phyloP scores from a whole-genome alignment of 1,140 invertebrate genomes.

The Phymastichus coffea region DNA sequence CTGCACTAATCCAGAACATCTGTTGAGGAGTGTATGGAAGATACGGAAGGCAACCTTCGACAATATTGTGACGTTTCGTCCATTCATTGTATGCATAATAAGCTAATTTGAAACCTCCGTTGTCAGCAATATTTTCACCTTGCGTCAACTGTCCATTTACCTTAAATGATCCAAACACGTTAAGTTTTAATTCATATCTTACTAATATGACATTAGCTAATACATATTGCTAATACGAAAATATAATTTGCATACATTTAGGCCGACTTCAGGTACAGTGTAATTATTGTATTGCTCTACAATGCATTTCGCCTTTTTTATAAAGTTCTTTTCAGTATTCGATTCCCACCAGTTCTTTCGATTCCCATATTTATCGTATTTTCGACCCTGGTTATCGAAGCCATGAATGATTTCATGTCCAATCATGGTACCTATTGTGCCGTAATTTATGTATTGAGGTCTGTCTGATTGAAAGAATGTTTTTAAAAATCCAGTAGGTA shows the following conservation, averaged over 20 bases:
- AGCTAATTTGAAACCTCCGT: constrained; percentile 62
- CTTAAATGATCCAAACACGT: constrained; percentile 34
- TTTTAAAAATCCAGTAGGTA: background rate
- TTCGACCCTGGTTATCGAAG: background rate
- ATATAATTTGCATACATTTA: background rate
- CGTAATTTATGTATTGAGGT: constrained; percentile 1
- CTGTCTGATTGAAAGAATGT: background rate
- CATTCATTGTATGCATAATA: constrained; percentile 58
- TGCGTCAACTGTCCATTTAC: constrained; percentile 63
- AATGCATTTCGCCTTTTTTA: constrained; percentile 64
- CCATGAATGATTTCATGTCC: background rate
- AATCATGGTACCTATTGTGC: background rate
- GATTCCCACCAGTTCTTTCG: constrained; percentile 67
- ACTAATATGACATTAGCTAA: background rate
- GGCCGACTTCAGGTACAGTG: background rate
- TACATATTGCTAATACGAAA: background rate
- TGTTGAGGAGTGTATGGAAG: constrained; percentile 57
- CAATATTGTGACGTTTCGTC: constrained; percentile 39
- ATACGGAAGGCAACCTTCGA: constrained; percentile 51
- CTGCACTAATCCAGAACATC: constrained; percentile 65
- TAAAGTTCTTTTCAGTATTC: constrained; percentile 61
- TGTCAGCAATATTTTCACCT: constrained; percentile 67
- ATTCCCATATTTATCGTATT: constrained; percentile 7
- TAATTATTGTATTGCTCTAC: constrained; percentile 64
- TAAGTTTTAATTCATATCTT: background rate